phyloP scores from a whole-genome alignment of 1,140 invertebrate species.

The Tetranychus cinnabarinus region DNA sequence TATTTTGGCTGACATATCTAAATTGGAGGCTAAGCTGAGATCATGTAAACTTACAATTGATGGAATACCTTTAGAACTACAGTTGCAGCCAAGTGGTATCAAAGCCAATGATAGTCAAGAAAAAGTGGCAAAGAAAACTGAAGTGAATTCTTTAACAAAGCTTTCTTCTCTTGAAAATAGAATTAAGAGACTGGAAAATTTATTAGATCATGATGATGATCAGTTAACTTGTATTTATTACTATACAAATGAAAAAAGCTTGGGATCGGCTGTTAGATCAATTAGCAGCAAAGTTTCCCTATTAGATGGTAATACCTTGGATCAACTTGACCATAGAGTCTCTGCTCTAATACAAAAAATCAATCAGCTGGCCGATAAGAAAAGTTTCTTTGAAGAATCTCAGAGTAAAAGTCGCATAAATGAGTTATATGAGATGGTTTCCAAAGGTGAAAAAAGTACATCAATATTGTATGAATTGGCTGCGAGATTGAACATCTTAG shows the following conservation, averaged over 20 bases:
- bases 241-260: slow-evolving; percentile 13
- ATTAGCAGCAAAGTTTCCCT: slow-evolving; percentile 47
- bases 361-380: slow-evolving; percentile 42
- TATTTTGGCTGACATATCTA: background rate
- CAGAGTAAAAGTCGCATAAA: slow-evolving; percentile 52
- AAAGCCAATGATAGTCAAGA: background rate
- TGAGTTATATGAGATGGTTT: slow-evolving; percentile 44
- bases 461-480: background rate
- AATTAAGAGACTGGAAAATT: slow-evolving; percentile 44
- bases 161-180: slow-evolving; percentile 43
- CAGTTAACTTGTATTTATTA: slow-evolving; percentile 22
- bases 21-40: background rate
- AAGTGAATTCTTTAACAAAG: slow-evolving; percentile 39
- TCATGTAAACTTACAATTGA: background rate
- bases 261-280: slow-evolving; percentile 33
- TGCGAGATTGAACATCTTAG: background rate
- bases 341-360: slow-evolving; percentile 44
- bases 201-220: slow-evolving; percentile 36
- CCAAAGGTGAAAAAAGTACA: background rate
- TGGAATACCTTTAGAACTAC: background rate
- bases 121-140: slow-evolving; percentile 23
- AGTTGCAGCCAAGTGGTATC: background rate
- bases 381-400: slow-evolving; percentile 36
- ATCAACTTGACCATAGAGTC: slow-evolving; percentile 52
- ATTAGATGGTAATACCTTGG: slow-evolving; percentile 52